Percentiles rank a stretch among this genome's conserved stretches.
Evolutionary conservation across 2,797 vertebrate species (phyloP).

Genomic region (Acrocephalus scirpaceus): DNA sequence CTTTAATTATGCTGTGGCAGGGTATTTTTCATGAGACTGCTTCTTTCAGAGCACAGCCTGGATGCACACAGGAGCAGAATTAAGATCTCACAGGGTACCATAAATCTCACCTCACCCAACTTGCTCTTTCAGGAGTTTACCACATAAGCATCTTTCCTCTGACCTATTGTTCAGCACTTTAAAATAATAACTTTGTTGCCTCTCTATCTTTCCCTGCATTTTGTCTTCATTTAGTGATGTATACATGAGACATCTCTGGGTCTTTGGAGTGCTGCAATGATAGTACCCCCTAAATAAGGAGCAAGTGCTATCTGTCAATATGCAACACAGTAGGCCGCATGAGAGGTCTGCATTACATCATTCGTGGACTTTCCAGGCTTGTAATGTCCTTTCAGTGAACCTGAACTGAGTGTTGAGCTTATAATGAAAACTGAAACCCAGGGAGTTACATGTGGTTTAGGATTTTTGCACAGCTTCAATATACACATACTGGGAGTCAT

Average conservation of each 20-base stretch:
- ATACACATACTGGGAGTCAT: neutral
- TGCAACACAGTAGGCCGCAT: neutral
- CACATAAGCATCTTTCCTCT: neutral
- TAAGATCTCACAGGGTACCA: neutral
- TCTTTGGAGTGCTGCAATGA: neutral
- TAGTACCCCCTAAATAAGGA: neutral
- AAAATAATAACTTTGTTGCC: neutral
- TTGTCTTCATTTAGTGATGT: neutral
- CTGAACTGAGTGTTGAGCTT: conserved; percentile 39
- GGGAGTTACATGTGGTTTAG: conserved; percentile 49
- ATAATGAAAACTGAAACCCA: conserved; percentile 44
- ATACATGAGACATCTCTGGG: neutral
- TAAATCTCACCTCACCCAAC: neutral
- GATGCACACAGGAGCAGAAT: neutral
- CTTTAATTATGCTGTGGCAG: neutral
- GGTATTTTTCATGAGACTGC: neutral
- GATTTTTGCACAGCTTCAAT: conserved; percentile 35
- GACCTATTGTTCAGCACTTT: neutral
- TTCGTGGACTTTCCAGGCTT: conserved; percentile 14
- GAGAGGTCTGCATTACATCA: conserved; percentile 41
- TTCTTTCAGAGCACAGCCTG: neutral
- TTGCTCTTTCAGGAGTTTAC: neutral
- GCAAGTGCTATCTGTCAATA: neutral
- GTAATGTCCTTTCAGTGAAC: conserved; percentile 67
- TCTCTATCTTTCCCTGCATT: neutral